Percentiles rank a stretch among this genome's conserved stretches.
phyloP scores from a whole-genome alignment of 2,888 invertebrate genomes.

The Calameuta pallipes region DNA sequence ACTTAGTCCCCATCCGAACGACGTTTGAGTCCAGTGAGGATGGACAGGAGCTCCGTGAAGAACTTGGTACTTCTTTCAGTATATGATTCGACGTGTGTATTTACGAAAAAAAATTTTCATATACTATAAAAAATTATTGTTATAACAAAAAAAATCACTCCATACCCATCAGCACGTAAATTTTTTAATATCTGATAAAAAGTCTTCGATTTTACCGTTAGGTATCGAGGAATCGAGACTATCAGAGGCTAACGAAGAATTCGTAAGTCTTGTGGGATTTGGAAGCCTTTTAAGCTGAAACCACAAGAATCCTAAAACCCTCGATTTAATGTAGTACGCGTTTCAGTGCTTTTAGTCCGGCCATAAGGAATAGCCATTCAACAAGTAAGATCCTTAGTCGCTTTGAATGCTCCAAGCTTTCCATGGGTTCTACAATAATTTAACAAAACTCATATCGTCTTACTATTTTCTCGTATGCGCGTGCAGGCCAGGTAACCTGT shows the following conservation, averaged over 20 bases:
- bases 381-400: background rate
- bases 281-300: slow-evolving; percentile 19
- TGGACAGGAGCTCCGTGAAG: background rate
- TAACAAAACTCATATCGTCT: background rate
- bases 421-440: background rate
- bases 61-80: background rate
- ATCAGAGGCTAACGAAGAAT: background rate
- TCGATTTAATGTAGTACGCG: slow-evolving; percentile 11
- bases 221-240: background rate
- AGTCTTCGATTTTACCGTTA: background rate
- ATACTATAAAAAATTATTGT: too few relatives aligned
- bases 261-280: background rate
- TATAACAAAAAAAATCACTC: too few relatives aligned
- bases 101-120: too few relatives aligned
- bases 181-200: too few relatives aligned
- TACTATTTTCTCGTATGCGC: background rate
- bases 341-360: slow-evolving; percentile 12
- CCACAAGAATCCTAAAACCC: slow-evolving; percentile 11
- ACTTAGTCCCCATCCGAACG: background rate
- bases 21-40: background rate
- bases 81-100: too few relatives aligned
- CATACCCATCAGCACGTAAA: too few relatives aligned
- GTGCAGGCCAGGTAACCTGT: background rate
- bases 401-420: background rate
- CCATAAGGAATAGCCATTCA: background rate